Conservation (phyloP, 2,113 vertebrate species). For the Onychostoma macrolepis region DNA sequence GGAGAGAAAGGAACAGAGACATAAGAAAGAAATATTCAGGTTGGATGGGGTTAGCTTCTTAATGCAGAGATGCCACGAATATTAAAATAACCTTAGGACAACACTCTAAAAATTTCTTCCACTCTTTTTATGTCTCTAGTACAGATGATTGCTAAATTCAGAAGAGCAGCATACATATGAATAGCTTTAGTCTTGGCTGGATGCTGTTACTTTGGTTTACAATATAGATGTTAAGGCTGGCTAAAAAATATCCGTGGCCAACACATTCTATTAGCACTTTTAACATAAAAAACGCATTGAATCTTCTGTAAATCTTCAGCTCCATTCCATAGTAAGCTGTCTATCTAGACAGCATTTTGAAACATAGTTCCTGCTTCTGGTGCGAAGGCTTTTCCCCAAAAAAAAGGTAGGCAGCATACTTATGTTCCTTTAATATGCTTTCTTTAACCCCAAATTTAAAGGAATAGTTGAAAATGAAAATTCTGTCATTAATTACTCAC, state of each 20-base stretch:
- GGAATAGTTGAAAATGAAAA: background rate
- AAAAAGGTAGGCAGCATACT: background rate
- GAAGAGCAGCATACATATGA: background rate
- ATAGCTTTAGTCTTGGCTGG: background rate
- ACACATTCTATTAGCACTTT: background rate
- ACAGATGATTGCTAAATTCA: background rate
- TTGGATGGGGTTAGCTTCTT: background rate
- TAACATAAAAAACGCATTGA: background rate
- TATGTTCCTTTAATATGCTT: background rate
- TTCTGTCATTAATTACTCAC: background rate
- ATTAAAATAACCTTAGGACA: constrained; percentile 8
- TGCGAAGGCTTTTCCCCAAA: background rate
- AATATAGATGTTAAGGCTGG: background rate
- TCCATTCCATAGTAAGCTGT: background rate
- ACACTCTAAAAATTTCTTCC: background rate
- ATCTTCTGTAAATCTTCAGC: background rate
- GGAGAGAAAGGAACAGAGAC: background rate
- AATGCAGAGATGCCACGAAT: background rate
- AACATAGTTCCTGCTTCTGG: background rate
- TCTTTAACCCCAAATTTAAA: background rate
- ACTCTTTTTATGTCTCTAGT: background rate
- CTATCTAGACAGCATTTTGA: background rate
- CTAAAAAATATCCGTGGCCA: constrained; percentile 5
- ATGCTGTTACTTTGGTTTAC: background rate
- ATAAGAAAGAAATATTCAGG: background rate